These are phyloP conservation scores for Mesoclemmys tuberculata DNA, from an alignment of 2,113 vertebrate genomes.

Conservation along the genomic window DNA sequence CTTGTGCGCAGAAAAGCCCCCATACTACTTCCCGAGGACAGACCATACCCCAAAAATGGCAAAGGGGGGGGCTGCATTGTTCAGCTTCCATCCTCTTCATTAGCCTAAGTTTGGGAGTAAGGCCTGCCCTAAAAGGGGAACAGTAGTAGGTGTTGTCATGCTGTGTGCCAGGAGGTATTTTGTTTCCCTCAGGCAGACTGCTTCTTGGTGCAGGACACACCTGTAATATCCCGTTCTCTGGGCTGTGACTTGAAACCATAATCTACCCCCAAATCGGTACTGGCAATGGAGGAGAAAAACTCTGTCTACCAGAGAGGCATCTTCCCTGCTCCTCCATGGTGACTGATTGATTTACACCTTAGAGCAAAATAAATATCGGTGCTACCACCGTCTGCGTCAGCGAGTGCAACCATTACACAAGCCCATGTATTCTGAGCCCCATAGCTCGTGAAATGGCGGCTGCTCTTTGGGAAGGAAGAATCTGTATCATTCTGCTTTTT, in stretches of 20 bases:
- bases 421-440: neutral
- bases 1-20: neutral
- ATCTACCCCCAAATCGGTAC: neutral
- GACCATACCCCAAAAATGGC: neutral
- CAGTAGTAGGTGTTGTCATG: neutral
- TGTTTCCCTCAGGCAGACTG: neutral
- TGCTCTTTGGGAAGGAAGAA: neutral
- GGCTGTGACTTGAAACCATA: neutral
- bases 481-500: neutral
- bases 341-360: neutral
- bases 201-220: neutral
- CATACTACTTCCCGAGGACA: neutral
- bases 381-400: too few species aligned
- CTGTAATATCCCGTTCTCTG: neutral
- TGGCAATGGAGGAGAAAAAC: neutral
- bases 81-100: accelerated
- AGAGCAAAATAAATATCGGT: neutral
- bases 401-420: neutral
- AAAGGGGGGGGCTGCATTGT: neutral
- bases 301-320: neutral
- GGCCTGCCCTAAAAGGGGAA: neutral
- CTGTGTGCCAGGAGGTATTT: neutral
- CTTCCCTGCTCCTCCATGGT: neutral
- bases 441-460: neutral
- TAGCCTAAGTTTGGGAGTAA: neutral